Evolutionary conservation across 2,113 vertebrate species (phyloP).

Genomic region (Hypocryptadius cinnamomeus): DNA sequence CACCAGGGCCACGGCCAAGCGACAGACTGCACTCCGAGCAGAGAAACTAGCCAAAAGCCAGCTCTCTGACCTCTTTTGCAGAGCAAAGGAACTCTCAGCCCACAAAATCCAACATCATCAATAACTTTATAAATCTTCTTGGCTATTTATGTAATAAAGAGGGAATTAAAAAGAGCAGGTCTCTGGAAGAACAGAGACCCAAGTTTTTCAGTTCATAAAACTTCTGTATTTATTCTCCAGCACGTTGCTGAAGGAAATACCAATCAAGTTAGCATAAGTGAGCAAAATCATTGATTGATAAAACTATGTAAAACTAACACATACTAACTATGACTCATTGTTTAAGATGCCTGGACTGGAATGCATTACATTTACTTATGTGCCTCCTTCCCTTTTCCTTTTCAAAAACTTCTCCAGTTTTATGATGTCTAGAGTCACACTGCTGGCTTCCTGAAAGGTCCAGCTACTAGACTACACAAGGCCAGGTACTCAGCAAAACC

Average conservation of each 20-base stretch:
- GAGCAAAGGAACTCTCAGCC: neutral
- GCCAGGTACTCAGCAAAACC: neutral
- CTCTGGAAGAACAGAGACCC: neutral
- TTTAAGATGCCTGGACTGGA: neutral
- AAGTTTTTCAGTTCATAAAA: neutral
- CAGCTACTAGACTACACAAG: neutral
- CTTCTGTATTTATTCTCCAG: neutral
- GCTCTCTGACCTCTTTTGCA: neutral
- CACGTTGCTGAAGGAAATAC: neutral
- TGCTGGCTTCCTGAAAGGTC: neutral
- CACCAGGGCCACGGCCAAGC: neutral
- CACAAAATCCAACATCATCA: neutral
- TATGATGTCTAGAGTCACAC: neutral
- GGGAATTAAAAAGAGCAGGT: neutral
- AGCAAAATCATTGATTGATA: neutral
- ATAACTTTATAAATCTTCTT: neutral
- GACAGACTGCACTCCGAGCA: accelerated
- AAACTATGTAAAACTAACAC: neutral
- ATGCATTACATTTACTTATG: neutral
- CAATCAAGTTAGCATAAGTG: neutral
- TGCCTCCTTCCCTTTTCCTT: neutral
- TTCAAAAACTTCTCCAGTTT: neutral
- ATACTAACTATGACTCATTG: neutral
- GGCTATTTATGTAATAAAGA: neutral
- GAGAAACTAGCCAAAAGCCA: neutral